Base-by-base conservation (phyloP, 64 coral and sea anemone genomes). In the Montipora cactus region DNA sequence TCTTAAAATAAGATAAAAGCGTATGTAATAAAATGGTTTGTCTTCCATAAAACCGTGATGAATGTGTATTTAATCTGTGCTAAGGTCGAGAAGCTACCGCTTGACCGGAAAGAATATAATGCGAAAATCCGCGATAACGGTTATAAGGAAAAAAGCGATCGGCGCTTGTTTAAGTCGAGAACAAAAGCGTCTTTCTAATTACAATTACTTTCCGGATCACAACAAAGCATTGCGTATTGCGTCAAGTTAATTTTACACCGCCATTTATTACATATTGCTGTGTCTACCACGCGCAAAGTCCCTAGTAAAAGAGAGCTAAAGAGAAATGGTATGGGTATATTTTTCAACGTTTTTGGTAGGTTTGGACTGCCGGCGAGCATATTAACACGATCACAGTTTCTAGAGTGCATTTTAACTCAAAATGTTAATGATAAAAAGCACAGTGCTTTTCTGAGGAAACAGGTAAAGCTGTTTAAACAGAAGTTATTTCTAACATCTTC, bases 61-160 rank as follows among this genome's bases (percentile, higher is more conserved):
- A 70, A 85, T 85, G 82, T 85, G 59, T 85, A 71, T 70, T 85
- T 70, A 85, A 85, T 85, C 82, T 84, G 62, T 13, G 47, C 82
- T 85, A 47, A 70, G 64, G 66, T 85, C 47, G 82, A 50, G 45
- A 85, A 85, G 47, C 66, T 49, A 64, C 62, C 44, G 61, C 62
- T 85, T 50, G 81, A 70, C 82, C 82, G 82, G 82, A 85, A 85
- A 85, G 82, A 70, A 85, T 20, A 85, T 47, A 85, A 37, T 50
- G 46, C 28, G 44, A 85, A 85, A 85, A 85, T 85, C 46, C 18
- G 64, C n/a, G 82, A 85, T 68, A 85, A 85, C 49, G 15, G 7
- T 45, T 70, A 18, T 78, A 70, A 85, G 82, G 62, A 3, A 85
- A 70, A 70, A 70, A 44, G 46, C 46, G 62, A 20, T 49, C 45